Evolutionary conservation across 2,888 invertebrate genomes (phyloP), one percentile per base, ranked within the genome.

Genomic region (Himalopsyche tibetana): DNA sequence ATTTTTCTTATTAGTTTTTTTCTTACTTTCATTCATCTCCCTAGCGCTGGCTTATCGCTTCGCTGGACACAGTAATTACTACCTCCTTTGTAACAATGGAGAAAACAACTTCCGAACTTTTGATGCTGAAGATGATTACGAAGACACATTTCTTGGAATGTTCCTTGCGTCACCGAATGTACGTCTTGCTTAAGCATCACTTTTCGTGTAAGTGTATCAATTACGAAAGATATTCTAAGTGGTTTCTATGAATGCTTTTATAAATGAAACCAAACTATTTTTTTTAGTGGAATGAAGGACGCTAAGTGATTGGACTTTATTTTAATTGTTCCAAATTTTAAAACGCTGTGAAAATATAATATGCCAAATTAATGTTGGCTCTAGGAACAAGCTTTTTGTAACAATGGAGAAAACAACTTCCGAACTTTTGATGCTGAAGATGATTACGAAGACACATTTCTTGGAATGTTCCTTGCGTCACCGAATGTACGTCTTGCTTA

Each of bases 171-270:
- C n/a, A 11, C 63, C 19, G 28, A 28, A 63, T 9, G 63, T 28
- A 63, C n/a, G 15, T 19, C 63, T 63, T 8, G 19, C 63, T 63
- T n/a, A 19, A 19, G n/a, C 19, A 63, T 15, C 63, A 63, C 63
- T 63, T 19, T 28, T 19, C 63, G 19, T 63, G 8, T 63, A 19
- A 63, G 63, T 63, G 63, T 63, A 63, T 19, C 63, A 63, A 63
- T 63, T 63, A 63, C 28, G 11, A 15, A 63, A 63, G 19, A 63
- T 19, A 63, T 63, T n/a, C 63, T 63, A 63, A 63, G 63, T 63
- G 63, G 63, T 28, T 28, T 8, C 11, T 19, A 19, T 63, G 4
- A 19, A 28, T 19, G 63, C 63, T 63, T 63, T 63, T 63, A 63
- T 63, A 56, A 19, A 56, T 19, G n/a, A n/a, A 56, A 56, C 6